Conservation (phyloP, 92 coral and sea anemone genomes). For the Porites evermanni region DNA sequence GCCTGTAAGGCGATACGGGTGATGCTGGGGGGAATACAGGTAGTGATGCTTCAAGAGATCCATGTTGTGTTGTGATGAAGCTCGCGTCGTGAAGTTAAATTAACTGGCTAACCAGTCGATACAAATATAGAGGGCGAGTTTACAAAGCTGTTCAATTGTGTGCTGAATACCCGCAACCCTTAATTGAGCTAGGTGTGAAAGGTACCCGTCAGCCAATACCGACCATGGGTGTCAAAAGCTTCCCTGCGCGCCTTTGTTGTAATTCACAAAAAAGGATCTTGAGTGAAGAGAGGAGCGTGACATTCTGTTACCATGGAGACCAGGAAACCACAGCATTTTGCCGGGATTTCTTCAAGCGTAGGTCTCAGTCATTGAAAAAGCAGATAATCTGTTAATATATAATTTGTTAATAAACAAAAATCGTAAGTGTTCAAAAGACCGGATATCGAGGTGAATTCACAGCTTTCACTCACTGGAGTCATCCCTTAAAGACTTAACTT, state of each 20-base stretch:
- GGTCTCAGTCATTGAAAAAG: neutral
- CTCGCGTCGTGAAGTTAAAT: conserved; percentile 31
- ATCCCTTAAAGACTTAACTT: too few relatives aligned
- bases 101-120: conserved; percentile 22
- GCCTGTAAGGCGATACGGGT: conserved; percentile 47
- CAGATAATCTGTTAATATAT: too few relatives aligned
- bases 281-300: conserved; percentile 7
- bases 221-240: conserved; percentile 15
- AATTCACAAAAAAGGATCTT: conserved; percentile 20
- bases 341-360: neutral
- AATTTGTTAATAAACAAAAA: too few relatives aligned
- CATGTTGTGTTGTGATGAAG: conserved; percentile 19
- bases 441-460: too few relatives aligned
- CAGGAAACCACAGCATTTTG: neutral
- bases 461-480: too few relatives aligned
- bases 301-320: conserved; percentile 34
- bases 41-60: conserved; percentile 40
- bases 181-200: conserved; percentile 37
- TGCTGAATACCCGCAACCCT: conserved; percentile 46
- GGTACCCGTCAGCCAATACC: conserved; percentile 42
- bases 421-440: too few relatives aligned
- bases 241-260: conserved; percentile 28
- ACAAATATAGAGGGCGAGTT: conserved; percentile 37
- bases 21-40: conserved; percentile 34
- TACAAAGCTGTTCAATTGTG: conserved; percentile 59